These are phyloP conservation scores for Nanorana parkeri DNA, from an alignment of 2,113 vertebrate genomes.

Conservation along the genomic window DNA sequence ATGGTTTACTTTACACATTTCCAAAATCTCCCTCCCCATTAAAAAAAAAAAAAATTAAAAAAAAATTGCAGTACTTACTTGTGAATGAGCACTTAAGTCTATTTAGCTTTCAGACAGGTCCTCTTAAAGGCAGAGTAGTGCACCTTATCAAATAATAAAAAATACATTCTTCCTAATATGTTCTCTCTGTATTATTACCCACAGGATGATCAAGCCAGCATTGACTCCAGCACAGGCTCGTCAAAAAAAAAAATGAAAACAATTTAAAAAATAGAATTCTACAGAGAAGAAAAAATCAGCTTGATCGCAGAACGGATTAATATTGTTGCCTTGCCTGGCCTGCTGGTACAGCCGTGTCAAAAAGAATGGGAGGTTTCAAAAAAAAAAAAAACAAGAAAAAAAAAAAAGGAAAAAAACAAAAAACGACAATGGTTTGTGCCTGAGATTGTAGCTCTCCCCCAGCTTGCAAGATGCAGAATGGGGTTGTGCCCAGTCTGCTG, in stretches of 20 bases:
- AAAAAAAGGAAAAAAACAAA: conserved; percentile 30
- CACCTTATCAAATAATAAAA: not conserved
- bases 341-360: conserved; percentile 53
- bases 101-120: conserved; percentile 41
- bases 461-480: conserved; percentile 56
- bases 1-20: not conserved
- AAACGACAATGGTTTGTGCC: conserved; percentile 42
- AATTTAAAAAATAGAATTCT: not conserved
- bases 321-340: conserved; percentile 51
- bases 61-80: conserved; percentile 52
- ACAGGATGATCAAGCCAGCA: conserved; percentile 22
- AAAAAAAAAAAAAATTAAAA: not conserved
- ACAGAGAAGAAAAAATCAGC: conserved; percentile 20
- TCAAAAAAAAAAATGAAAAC: not conserved
- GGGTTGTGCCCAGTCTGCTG: conserved; percentile 52
- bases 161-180: conserved; percentile 35
- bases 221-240: conserved; percentile 18
- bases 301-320: conserved; percentile 43
- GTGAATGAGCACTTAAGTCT: conserved; percentile 12
- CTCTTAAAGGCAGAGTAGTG: conserved; percentile 25
- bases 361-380: conserved; percentile 54
- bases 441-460: conserved; percentile 38
- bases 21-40: not conserved
- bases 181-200: conserved; percentile 1
- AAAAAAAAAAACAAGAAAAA: conserved; percentile 50